Evolutionary conservation across 2,888 invertebrate genomes (phyloP).

Genomic region (Aphodius sticticus): DNA sequence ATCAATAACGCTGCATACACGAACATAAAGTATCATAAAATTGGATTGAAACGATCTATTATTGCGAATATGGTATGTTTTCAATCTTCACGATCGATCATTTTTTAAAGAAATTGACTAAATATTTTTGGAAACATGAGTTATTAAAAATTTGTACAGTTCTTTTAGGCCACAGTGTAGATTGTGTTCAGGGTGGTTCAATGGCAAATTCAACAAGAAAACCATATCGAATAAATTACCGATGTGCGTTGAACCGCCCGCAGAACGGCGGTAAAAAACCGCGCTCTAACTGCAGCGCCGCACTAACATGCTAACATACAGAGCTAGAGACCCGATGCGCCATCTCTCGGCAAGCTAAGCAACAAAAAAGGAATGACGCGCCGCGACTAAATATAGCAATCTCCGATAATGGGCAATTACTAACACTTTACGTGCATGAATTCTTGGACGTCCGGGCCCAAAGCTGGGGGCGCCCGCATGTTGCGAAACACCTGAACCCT

Average conservation of each 20-base stretch:
- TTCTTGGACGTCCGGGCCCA: constrained; percentile 33
- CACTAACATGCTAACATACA: background rate
- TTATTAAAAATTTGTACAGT: too few species aligned
- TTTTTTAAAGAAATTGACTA: too few species aligned
- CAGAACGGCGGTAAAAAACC: background rate
- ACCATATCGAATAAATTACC: background rate
- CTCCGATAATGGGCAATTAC: constrained; percentile 40
- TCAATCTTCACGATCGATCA: too few species aligned
- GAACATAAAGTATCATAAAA: too few species aligned
- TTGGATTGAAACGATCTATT: too few species aligned
- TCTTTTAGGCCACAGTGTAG: too few species aligned
- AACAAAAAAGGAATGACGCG: constrained; percentile 17
- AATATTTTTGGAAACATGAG: too few species aligned
- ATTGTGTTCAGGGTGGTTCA: too few species aligned
- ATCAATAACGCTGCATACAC: too few species aligned
- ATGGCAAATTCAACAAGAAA: too few species aligned
- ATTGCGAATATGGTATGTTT: too few species aligned
- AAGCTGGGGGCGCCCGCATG: constrained; percentile 44
- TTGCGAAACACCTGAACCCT: constrained; percentile 41
- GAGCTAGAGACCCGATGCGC: background rate
- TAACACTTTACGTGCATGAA: constrained; percentile 40
- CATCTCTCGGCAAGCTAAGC: background rate
- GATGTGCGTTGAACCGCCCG: background rate
- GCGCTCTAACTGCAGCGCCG: background rate
- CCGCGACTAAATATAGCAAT: constrained; percentile 36